phyloP scores from a whole-genome alignment of 2,888 invertebrate genomes.

The Agonopterix arenella region DNA sequence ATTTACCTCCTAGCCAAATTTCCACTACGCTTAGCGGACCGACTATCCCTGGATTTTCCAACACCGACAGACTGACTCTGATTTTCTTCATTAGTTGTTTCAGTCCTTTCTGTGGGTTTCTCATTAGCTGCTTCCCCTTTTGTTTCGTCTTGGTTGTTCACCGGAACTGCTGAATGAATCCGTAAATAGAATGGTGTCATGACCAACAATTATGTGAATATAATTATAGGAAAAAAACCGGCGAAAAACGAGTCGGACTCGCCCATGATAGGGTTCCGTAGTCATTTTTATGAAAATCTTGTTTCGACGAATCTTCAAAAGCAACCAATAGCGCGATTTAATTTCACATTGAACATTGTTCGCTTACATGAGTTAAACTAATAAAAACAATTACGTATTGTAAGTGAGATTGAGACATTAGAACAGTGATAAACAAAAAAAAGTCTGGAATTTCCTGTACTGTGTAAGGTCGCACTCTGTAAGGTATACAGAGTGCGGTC shows the following conservation, averaged over 20 bases:
- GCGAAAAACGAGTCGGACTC: not conserved
- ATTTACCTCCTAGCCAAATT: slow-evolving; percentile 17
- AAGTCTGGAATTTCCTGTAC: too few species aligned
- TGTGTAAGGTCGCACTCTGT: too few species aligned
- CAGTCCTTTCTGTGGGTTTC: not conserved
- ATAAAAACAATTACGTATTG: too few species aligned
- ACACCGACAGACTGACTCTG: slow-evolving; percentile 10
- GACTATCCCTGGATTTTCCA: slow-evolving; percentile 19
- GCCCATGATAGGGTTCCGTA: too few species aligned
- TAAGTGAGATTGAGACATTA: too few species aligned
- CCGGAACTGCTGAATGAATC: not conserved
- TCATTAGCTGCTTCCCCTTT: slow-evolving; percentile 25
- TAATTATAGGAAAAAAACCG: not conserved
- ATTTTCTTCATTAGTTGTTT: slow-evolving; percentile 11
- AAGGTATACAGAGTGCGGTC: too few species aligned
- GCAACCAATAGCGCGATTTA: too few species aligned
- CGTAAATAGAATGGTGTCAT: not conserved
- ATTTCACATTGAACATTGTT: too few species aligned
- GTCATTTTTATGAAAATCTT: too few species aligned
- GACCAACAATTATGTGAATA: not conserved
- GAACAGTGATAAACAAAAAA: too few species aligned
- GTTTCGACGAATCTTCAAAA: too few species aligned
- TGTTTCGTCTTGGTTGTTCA: slow-evolving; percentile 10
- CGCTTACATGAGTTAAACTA: too few species aligned
- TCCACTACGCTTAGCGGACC: slow-evolving; percentile 28